Percentiles rank a stretch among this genome's conserved stretches.
Evolutionary conservation across 37 sponge, comb jelly and placozoan species (phyloP).

Genomic region (Ianthella basta): DNA sequence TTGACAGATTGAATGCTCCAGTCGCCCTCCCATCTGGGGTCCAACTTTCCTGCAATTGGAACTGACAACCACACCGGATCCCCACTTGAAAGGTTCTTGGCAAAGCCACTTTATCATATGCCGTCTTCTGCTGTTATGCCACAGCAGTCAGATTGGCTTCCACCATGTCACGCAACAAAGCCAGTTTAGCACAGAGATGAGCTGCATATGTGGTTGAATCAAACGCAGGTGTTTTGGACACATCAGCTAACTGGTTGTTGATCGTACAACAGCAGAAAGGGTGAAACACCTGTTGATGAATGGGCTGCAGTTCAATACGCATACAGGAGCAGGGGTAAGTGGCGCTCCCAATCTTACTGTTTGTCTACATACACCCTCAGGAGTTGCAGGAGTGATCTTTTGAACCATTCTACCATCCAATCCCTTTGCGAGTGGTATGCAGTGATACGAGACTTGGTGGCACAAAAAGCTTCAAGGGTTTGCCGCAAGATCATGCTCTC

Average conservation of each 20-base stretch:
- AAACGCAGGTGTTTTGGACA: background rate
- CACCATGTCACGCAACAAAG: background rate
- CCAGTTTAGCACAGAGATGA: background rate
- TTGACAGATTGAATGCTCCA: background rate
- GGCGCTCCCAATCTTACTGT: background rate
- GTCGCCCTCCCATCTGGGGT: background rate
- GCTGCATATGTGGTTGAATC: background rate
- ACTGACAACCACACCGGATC: slow-evolving; percentile 14
- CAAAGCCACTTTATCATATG: background rate
- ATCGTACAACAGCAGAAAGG: background rate
- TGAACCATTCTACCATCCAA: too few species aligned
- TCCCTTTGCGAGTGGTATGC: background rate
- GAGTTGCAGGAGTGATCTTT: background rate
- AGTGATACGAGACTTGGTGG: background rate
- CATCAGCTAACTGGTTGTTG: background rate
- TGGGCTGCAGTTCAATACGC: background rate
- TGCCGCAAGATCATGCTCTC: background rate
- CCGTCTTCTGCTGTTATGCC: background rate
- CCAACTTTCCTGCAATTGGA: background rate
- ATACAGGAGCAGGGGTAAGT: background rate
- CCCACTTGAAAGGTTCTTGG: background rate
- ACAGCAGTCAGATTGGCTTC: background rate
- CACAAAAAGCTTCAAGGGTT: background rate
- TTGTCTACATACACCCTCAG: background rate
- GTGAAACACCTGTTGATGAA: background rate